These are phyloP conservation scores for Mycogona germanica DNA, from an alignment of 2,888 invertebrate genomes.

Conservation along the genomic window DNA sequence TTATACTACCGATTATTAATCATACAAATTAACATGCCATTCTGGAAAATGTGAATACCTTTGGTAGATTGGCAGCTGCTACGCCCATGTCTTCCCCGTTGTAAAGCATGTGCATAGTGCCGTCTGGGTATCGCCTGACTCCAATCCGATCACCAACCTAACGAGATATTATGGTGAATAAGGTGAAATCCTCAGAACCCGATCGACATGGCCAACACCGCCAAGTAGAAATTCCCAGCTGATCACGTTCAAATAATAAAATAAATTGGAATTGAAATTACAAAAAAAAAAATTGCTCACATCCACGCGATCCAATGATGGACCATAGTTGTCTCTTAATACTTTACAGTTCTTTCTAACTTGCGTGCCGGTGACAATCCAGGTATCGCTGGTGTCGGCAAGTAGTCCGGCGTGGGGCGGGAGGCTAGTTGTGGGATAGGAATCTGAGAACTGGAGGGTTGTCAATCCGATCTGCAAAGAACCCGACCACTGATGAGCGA, in stretches of 20 bases:
- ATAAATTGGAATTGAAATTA: too few relatives aligned
- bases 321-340: constrained; percentile 54
- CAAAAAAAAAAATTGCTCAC: constrained; percentile 28
- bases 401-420: constrained; percentile 16
- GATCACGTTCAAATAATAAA: neutral
- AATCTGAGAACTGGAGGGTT: constrained; percentile 42
- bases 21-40: too few relatives aligned
- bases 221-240: neutral
- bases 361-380: constrained; percentile 49
- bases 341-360: constrained; percentile 52
- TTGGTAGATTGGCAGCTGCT: constrained; percentile 60
- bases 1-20: too few relatives aligned
- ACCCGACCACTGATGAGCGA: constrained; percentile 53
- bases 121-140: constrained; percentile 51
- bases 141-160: constrained; percentile 57
- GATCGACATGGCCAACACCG: neutral
- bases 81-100: constrained; percentile 71
- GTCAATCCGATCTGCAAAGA: constrained; percentile 68
- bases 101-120: constrained; percentile 56
- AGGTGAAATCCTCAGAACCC: neutral
- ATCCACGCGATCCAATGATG: constrained; percentile 66
- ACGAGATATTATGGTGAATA: too few relatives aligned
- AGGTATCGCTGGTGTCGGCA: constrained; percentile 47
- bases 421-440: constrained; percentile 46
- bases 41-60: constrained; percentile 40